Percentiles rank a stretch among this genome's conserved stretches.
Conservation (phyloP, 2,797 vertebrate genomes). For the Gymnocypris eckloni region DNA sequence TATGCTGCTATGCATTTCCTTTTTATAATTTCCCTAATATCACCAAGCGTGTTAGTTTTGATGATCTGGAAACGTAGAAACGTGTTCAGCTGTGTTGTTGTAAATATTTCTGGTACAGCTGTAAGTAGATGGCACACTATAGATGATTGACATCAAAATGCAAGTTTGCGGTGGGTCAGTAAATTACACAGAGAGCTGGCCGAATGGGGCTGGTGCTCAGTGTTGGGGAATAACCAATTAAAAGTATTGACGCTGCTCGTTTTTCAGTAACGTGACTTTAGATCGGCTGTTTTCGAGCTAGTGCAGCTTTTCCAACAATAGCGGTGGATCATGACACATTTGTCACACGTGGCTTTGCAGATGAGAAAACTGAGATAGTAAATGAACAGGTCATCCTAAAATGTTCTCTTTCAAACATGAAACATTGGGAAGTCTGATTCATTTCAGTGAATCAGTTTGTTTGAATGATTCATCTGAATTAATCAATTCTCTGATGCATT, state of each 20-base stretch:
- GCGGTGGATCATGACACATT: background rate
- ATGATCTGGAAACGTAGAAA: background rate
- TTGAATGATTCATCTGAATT: background rate
- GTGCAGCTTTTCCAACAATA: background rate
- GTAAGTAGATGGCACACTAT: background rate
- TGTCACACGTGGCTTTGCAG: background rate
- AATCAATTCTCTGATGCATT: background rate
- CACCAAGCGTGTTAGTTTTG: background rate
- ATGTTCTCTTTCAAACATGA: background rate
- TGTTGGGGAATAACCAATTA: background rate
- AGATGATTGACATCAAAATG: background rate
- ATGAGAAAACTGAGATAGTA: background rate
- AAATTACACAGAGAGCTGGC: background rate
- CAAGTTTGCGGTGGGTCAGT: background rate
- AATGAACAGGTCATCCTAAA: background rate
- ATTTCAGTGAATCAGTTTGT: background rate
- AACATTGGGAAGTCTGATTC: background rate
- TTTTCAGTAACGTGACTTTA: background rate
- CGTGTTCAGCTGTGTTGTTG: background rate
- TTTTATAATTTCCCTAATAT: background rate
- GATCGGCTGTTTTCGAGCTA: background rate
- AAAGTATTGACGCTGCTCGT: background rate
- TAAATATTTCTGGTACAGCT: background rate
- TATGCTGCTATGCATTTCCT: background rate
- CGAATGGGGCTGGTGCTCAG: background rate